Percentiles rank a stretch among this genome's conserved stretches.
phyloP scores from a whole-genome alignment of 2,888 invertebrate genomes.

The Zaprionus lineosus region DNA sequence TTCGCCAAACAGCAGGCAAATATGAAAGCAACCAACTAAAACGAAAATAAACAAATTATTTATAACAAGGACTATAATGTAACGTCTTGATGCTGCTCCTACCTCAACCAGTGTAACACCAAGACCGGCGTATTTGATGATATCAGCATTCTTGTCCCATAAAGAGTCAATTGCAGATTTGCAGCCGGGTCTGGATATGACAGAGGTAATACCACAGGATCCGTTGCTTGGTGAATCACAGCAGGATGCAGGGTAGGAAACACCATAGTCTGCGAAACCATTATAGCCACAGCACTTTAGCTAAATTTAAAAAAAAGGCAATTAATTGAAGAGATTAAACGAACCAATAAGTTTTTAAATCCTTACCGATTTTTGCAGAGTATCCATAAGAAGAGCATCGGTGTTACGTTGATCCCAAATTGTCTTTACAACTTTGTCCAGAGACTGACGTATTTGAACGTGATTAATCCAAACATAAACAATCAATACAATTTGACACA shows the following conservation, averaged over 20 bases:
- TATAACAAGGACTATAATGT: no score
- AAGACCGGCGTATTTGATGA: constrained; percentile 87
- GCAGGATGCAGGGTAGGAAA: constrained; percentile 72
- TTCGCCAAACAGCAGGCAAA: constrained; percentile 94
- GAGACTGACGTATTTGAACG: constrained; percentile 84
- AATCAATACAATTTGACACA: constrained; percentile 88
- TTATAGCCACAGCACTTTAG: constrained; percentile 80
- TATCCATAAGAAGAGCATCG: constrained; percentile 69
- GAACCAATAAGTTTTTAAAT: no score
- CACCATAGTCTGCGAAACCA: constrained; percentile 66
- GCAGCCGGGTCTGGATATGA: constrained; percentile 67
- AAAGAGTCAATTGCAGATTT: constrained; percentile 81
- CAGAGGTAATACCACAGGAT: constrained; percentile 49
- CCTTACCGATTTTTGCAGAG: constrained; percentile 73
- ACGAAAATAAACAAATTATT: no score
- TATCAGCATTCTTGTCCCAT: constrained; percentile 76
- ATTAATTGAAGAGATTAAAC: no score
- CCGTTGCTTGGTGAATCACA: constrained; percentile 71
- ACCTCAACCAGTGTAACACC: constrained; percentile 89
- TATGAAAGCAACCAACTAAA: constrained; percentile 88
- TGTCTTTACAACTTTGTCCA: constrained; percentile 84
- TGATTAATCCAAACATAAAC: constrained; percentile 87
- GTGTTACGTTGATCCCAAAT: constrained; percentile 79
- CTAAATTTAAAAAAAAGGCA: constrained; percentile 30
- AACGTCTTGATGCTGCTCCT: no score